Evolutionary conservation across 2,888 invertebrate species (phyloP).

Genomic region (Omphaloscelis lunosa): DNA sequence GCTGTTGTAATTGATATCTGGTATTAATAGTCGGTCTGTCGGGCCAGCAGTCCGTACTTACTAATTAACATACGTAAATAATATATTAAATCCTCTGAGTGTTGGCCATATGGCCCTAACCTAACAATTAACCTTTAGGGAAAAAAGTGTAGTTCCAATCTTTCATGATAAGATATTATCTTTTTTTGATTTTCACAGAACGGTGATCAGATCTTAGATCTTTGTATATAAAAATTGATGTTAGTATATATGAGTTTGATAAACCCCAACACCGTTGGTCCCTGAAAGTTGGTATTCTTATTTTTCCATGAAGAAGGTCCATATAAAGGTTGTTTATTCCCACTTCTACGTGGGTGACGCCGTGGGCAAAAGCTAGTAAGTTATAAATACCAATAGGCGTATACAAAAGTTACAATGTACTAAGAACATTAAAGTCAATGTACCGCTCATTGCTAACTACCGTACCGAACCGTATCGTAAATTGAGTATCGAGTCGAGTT

Average conservation of each 20-base stretch:
- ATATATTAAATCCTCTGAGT: slow-evolving; percentile 16
- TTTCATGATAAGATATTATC: neutral
- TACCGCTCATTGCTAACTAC: neutral
- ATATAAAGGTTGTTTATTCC: neutral
- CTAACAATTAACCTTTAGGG: slow-evolving; percentile 24
- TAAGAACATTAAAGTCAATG: neutral
- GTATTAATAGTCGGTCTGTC: slow-evolving; percentile 32
- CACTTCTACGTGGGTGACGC: neutral
- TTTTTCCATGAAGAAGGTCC: neutral
- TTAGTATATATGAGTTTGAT: neutral
- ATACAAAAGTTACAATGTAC: slow-evolving; percentile 6
- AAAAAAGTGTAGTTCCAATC: neutral
- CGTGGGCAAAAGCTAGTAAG: neutral
- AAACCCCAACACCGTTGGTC: neutral
- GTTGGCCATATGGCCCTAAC: slow-evolving; percentile 19
- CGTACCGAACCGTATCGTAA: too few relatives aligned
- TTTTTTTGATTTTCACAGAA: slow-evolving; percentile 21
- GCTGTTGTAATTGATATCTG: slow-evolving; percentile 36
- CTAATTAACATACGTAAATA: slow-evolving; percentile 43
- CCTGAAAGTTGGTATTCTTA: neutral
- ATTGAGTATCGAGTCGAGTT: neutral
- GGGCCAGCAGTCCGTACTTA: slow-evolving; percentile 2
- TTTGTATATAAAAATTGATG: neutral
- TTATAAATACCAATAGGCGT: neutral
- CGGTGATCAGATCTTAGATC: neutral